Conservation (phyloP, 2,888 invertebrate species). For the Drosophila maculinotata region DNA sequence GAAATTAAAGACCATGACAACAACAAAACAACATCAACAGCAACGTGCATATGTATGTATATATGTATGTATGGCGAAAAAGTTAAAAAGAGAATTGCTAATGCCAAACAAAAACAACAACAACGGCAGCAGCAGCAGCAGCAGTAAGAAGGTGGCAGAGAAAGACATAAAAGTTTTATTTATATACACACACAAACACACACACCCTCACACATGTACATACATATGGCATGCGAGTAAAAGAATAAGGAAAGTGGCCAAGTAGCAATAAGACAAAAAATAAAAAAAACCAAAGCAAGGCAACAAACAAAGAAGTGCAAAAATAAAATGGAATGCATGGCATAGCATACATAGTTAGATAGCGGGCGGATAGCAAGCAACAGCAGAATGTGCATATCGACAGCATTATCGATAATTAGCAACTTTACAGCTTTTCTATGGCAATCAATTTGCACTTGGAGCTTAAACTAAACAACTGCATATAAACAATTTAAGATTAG, state of each 20-base stretch:
- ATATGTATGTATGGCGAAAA: slow-evolving; percentile 47
- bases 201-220: neutral
- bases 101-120: slow-evolving; percentile 41
- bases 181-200: slow-evolving; percentile 9
- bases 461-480: too few relatives aligned
- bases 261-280: slow-evolving; percentile 29
- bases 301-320: slow-evolving; percentile 35
- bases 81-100: slow-evolving; percentile 59
- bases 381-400: neutral
- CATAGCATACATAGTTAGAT: slow-evolving; percentile 1
- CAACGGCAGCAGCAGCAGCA: slow-evolving; percentile 6
- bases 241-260: slow-evolving; percentile 34
- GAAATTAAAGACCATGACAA: slow-evolving; percentile 62
- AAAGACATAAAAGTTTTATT: slow-evolving; percentile 45
- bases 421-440: neutral
- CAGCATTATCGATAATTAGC: neutral
- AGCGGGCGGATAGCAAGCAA: neutral
- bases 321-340: slow-evolving; percentile 2
- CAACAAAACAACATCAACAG: slow-evolving; percentile 27
- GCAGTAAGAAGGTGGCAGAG: slow-evolving; percentile 28
- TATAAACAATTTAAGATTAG: too few relatives aligned
- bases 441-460: too few relatives aligned
- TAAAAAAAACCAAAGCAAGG: too few relatives aligned
- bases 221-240: slow-evolving; percentile 15
- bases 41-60: too few relatives aligned